A percentile compares a stretch with the other conserved stretches of the same genome.
These are phyloP conservation scores for Drosophila anceps DNA, from an alignment of 2,888 invertebrate species.

Conservation along the genomic window DNA sequence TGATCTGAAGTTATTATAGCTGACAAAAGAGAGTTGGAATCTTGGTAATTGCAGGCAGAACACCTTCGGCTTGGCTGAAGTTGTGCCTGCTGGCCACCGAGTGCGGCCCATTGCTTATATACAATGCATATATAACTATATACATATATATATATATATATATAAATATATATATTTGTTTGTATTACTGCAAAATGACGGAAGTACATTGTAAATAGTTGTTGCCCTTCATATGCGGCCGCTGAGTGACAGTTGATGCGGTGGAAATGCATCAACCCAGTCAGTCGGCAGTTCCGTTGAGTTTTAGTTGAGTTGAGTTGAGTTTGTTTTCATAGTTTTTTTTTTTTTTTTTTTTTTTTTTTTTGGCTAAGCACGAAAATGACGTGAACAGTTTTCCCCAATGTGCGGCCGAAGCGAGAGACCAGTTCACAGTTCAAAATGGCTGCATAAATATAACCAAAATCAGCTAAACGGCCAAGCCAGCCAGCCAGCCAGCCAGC, in stretches of 20 bases:
- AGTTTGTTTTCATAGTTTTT: constrained; percentile 32
- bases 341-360: constrained; percentile 34
- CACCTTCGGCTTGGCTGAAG: neutral
- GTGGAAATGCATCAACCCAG: neutral
- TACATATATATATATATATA: neutral
- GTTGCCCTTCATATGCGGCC: constrained; percentile 15
- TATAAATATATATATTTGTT: neutral
- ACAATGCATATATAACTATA: neutral
- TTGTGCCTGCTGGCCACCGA: neutral
- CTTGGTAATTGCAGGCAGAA: neutral
- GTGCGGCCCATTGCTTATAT: neutral
- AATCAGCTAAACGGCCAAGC: constrained; percentile 30
- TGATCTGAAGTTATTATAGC: too few relatives aligned
- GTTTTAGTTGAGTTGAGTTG: constrained; percentile 9
- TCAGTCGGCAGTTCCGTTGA: neutral
- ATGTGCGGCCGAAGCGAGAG: constrained; percentile 33
- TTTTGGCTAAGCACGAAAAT: constrained; percentile 27
- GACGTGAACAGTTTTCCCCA: constrained; percentile 29
- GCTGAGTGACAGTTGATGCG: constrained; percentile 5
- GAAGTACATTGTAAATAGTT: constrained; percentile 19
- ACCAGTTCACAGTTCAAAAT: constrained; percentile 51
- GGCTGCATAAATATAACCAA: constrained; percentile 32
- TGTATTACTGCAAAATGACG: neutral
- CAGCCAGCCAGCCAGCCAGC: constrained; percentile 7
- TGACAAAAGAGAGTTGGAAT: neutral